phyloP scores from a whole-genome alignment of 2,113 vertebrate species.

The Mobula birostris region DNA sequence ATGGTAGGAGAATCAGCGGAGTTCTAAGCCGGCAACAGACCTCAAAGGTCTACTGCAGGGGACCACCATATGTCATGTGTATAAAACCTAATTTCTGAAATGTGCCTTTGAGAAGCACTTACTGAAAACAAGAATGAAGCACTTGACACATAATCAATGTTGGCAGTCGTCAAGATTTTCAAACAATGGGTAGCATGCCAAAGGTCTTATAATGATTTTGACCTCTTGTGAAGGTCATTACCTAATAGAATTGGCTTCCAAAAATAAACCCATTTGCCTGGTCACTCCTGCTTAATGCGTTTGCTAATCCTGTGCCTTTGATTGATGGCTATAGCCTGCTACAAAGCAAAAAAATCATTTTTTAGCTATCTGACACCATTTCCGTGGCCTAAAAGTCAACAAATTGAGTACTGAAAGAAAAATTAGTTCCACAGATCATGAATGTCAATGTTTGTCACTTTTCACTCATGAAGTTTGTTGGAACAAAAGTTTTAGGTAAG shows the following conservation, averaged over 20 bases:
- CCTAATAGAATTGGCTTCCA: background rate
- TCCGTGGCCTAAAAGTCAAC: too few relatives aligned
- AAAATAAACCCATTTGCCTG: slow-evolving; percentile 17
- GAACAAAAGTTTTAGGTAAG: background rate
- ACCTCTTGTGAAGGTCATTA: background rate
- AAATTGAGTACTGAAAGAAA: background rate
- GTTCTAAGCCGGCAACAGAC: background rate
- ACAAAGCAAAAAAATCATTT: background rate
- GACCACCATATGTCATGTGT: background rate
- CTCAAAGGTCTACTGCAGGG: background rate
- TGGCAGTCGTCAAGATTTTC: background rate
- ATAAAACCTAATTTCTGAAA: slow-evolving; percentile 16
- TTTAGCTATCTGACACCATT: background rate
- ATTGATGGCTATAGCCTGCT: background rate
- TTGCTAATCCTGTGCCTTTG: background rate
- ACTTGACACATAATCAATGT: slow-evolving; percentile 30
- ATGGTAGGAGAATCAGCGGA: background rate
- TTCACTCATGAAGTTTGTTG: background rate
- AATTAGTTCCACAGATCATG: background rate
- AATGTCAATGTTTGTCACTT: background rate
- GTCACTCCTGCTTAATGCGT: background rate
- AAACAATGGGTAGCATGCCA: background rate
- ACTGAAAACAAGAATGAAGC: slow-evolving; percentile 22
- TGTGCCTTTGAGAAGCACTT: slow-evolving; percentile 6
- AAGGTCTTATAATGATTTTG: background rate